A percentile compares a stretch with the other conserved stretches of the same genome.
Evolutionary conservation across 2,113 vertebrate genomes (phyloP).

Genomic region (Hucho hucho): DNA sequence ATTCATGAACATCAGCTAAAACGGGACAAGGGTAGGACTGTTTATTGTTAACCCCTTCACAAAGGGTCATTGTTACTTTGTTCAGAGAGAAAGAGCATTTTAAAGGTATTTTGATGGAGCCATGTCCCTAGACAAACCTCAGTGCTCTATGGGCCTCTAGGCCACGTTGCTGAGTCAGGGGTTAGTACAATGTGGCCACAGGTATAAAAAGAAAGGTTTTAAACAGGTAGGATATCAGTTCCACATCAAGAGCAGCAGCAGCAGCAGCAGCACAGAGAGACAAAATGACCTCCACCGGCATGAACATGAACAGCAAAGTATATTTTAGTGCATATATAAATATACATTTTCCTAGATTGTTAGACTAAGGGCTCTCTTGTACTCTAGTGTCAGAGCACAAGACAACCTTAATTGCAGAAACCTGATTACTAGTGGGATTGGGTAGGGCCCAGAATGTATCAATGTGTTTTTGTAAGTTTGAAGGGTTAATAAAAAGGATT

Average conservation of each 20-base stretch:
- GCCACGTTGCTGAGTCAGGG: constrained; percentile 8
- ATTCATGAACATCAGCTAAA: too few relatives aligned
- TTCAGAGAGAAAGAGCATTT: not conserved
- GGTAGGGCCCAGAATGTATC: not conserved
- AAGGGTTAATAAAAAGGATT: too few relatives aligned
- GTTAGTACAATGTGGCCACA: constrained; percentile 2
- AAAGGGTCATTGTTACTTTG: too few relatives aligned
- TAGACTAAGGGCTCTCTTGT: too few relatives aligned
- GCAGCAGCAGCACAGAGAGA: not conserved
- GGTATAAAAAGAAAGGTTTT: constrained; percentile 11
- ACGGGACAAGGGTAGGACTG: too few relatives aligned
- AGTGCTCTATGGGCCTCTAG: not conserved
- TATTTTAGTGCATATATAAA: too few relatives aligned
- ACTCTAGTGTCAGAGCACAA: too few relatives aligned
- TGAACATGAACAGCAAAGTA: constrained; percentile 15
- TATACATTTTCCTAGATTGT: too few relatives aligned
- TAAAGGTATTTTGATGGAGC: not conserved
- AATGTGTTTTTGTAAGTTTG: too few relatives aligned
- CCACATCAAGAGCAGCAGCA: constrained; percentile 1
- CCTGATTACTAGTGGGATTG: not conserved
- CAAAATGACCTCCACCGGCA: not conserved
- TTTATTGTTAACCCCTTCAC: too few relatives aligned
- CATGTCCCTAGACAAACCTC: not conserved
- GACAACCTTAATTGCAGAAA: too few relatives aligned
- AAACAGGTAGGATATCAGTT: not conserved